Percentiles rank a stretch among this genome's conserved stretches.
phyloP scores from a whole-genome alignment of 2,888 invertebrate species.

The Congeria kusceri region DNA sequence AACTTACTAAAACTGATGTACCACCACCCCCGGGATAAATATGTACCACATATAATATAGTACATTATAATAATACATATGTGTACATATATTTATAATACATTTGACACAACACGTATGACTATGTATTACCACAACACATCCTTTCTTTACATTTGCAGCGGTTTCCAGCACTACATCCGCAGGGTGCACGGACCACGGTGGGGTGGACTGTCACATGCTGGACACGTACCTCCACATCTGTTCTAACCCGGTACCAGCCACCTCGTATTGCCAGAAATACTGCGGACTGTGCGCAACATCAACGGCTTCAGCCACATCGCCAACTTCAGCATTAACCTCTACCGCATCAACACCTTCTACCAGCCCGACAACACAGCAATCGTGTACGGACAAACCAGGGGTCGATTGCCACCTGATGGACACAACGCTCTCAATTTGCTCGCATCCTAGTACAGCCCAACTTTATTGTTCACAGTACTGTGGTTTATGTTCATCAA shows the following conservation, averaged over 20 bases:
- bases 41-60: no score
- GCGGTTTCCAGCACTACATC: no score
- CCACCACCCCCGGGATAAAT: no score
- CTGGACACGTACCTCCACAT: slow-evolving; percentile 23
- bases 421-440: slow-evolving; percentile 41
- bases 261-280: slow-evolving; percentile 34
- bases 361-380: slow-evolving; percentile 5
- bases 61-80: no score
- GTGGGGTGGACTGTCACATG: slow-evolving; percentile 41
- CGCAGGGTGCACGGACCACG: slow-evolving; percentile 27
- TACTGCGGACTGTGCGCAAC: slow-evolving; percentile 47
- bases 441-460: slow-evolving; percentile 32
- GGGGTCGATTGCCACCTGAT: slow-evolving; percentile 54
- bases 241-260: slow-evolving; percentile 21
- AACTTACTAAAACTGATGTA: no score
- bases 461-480: slow-evolving; percentile 48
- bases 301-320: slow-evolving; percentile 10
- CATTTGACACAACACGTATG: no score
- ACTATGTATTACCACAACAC: no score
- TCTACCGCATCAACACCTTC: slow-evolving; percentile 12
- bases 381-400: slow-evolving; percentile 40
- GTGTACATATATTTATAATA: no score
- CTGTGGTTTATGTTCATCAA: slow-evolving; percentile 50
- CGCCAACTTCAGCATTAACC: neutral
- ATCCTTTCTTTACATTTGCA: no score